Evolutionary conservation across 2,113 vertebrate species (phyloP), one percentile per base, ranked within the genome.

Genomic region (Phaethornis superciliosus): DNA sequence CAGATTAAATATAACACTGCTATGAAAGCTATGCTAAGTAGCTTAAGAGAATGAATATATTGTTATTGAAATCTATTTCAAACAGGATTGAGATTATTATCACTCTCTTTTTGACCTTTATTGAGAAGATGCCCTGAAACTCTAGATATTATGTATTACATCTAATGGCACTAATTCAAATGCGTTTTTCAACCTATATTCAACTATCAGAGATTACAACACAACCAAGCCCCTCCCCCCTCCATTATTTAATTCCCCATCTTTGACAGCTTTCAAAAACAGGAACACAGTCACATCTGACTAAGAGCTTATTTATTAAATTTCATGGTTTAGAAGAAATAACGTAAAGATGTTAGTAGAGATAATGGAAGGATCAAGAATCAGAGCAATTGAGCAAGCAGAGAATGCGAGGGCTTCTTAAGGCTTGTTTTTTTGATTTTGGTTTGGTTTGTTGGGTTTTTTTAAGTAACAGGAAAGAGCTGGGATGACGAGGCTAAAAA

Each of bases 11-110:
- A 51, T 26, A 78, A 89, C 56, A 65, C 18, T 35, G 17, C 52
- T 70, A 70, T 10, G 56, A 80, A 94, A 87, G 91, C 91, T 55
- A 91, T 26, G 30, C n/a, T 24, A 91, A 95, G 42, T 78, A 84
- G 33, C 60, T 89, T 81, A 89, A 82, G 32, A 77, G 70, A 84
- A 65, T 54, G 19, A 85, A 83, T 68, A 90, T 77, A 60, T 54
- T 91, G 67, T 62, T 67, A 68, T 44, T 55, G 40, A 72, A 84
- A 85, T 63, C 30, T 84, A 72, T 81, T 81, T 84, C 40, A 89
- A 92, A 88, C 15, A 77, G 19, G 28, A 86, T 10, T 55, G 56
- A 82, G 26, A n/a, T 93, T 84, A 81, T 58, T 93, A 85, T 88
- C 30, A 62, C n/a, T 85, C 35, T 82, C 30, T 82, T 93, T 58